Conservation (phyloP, 2,888 invertebrate species). For the Ophonus ardosiacus region DNA sequence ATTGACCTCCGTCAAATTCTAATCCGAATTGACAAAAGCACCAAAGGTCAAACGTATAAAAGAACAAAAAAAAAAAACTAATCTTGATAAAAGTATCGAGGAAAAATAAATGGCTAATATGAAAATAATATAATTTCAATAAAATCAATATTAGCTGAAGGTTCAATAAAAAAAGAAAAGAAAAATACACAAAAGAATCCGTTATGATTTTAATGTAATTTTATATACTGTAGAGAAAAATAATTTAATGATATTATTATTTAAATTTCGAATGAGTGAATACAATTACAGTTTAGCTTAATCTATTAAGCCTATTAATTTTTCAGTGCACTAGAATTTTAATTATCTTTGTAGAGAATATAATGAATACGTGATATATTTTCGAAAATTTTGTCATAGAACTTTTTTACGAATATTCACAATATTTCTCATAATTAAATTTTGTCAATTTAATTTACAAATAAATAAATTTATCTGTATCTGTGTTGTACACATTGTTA, state of each 20-base stretch:
- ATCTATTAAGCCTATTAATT: constrained; percentile 23
- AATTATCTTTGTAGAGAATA: constrained; percentile 25
- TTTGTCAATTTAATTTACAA: background rate
- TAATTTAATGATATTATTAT: background rate
- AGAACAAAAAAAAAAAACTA: too few relatives aligned
- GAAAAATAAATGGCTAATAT: too few relatives aligned
- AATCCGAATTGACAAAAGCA: too few relatives aligned
- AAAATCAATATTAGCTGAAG: background rate
- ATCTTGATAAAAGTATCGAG: too few relatives aligned
- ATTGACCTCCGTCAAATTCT: too few relatives aligned
- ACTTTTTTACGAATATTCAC: background rate
- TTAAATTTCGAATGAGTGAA: constrained; percentile 10
- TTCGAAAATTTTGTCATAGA: background rate
- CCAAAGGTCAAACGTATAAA: too few relatives aligned
- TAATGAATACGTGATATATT: constrained; percentile 32
- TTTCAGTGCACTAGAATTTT: constrained; percentile 38
- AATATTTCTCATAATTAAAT: background rate
- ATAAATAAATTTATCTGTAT: background rate
- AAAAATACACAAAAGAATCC: constrained; percentile 1
- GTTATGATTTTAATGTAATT: too few relatives aligned
- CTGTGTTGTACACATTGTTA: background rate
- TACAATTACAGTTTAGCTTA: constrained; percentile 31
- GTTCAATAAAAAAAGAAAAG: background rate
- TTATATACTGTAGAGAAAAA: too few relatives aligned
- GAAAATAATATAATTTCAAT: background rate